phyloP scores from a whole-genome alignment of 2,888 invertebrate genomes.

The Tenodera sinensis region DNA sequence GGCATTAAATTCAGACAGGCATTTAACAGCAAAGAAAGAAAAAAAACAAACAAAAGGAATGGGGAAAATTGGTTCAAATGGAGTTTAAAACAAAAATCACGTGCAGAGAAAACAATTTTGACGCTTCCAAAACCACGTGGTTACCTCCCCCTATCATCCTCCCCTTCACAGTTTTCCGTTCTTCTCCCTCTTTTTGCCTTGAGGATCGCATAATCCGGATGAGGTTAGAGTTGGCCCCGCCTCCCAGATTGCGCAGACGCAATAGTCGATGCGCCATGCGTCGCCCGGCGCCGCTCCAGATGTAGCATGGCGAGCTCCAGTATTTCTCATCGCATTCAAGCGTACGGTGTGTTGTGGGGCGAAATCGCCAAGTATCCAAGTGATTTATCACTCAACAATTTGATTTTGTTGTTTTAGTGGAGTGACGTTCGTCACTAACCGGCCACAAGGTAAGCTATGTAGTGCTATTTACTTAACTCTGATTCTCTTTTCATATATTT shows the following conservation, averaged over 20 bases:
- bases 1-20: not conserved
- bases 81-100: not conserved
- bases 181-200: not conserved
- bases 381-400: not conserved
- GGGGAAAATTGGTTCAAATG: not conserved
- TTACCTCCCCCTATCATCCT: not conserved
- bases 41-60: not conserved
- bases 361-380: not conserved
- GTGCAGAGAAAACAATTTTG: not conserved
- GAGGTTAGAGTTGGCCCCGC: conserved; percentile 8
- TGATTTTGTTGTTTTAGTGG: not conserved
- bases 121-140: not conserved
- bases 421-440: not conserved
- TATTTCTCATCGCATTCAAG: not conserved
- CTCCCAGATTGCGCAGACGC: conserved; percentile 13
- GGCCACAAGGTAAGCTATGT: conserved; percentile 3
- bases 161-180: conserved; percentile 33
- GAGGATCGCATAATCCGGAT: conserved; percentile 13
- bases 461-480: no score
- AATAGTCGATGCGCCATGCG: conserved; percentile 13
- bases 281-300: not conserved
- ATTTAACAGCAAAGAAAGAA: not conserved
- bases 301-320: not conserved
- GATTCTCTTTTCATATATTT: no score
- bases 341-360: not conserved